A percentile compares a stretch with the other conserved stretches of the same genome.
Evolutionary conservation across 2,888 invertebrate genomes (phyloP).

Genomic region (Margaritifera margaritifera): DNA sequence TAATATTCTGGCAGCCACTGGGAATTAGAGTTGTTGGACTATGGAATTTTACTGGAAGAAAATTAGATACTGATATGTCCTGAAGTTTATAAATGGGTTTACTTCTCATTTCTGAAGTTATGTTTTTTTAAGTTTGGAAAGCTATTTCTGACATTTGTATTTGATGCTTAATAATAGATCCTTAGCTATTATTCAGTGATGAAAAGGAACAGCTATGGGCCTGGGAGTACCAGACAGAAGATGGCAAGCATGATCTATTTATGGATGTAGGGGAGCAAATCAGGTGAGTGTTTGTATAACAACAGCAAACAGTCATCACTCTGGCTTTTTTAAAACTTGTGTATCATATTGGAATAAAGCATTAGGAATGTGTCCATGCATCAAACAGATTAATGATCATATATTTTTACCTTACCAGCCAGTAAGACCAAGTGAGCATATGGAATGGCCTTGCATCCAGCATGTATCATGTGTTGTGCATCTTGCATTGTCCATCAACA

Average conservation of each 20-base stretch:
- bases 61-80: too few species aligned
- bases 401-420: neutral
- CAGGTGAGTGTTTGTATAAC: conserved; percentile 63
- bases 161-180: neutral
- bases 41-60: too few species aligned
- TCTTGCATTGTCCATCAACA: neutral
- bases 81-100: too few species aligned
- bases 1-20: too few species aligned
- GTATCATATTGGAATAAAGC: neutral
- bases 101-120: too few species aligned
- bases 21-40: too few species aligned
- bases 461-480: neutral
- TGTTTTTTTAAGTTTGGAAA: too few species aligned
- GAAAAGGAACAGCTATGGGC: conserved; percentile 90
- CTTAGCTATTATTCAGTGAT: conserved; percentile 60
- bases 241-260: conserved; percentile 91
- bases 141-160: too few species aligned
- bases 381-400: too few species aligned
- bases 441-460: too few species aligned
- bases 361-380: neutral
- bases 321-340: neutral
- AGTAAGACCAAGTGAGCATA: neutral
- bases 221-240: conserved; percentile 91
- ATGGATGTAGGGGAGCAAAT: conserved; percentile 87
- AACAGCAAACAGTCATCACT: neutral